Base-by-base conservation (phyloP, 2,797 vertebrate species). In the Rhinella marina region DNA sequence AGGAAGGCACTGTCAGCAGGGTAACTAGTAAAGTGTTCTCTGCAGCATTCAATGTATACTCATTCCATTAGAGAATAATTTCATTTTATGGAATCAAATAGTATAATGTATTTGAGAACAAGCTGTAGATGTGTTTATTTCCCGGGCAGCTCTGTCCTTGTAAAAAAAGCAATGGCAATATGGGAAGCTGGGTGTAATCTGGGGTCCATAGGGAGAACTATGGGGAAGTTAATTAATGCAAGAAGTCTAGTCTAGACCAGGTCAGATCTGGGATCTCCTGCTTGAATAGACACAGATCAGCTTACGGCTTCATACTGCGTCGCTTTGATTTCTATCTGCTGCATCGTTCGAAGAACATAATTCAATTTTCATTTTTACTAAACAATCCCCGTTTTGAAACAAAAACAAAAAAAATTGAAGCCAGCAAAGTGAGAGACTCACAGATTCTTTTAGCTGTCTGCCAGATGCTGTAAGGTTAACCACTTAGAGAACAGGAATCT, bases 241-340 rank as follows among this genome's bases (percentile, higher is more conserved):
- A 89, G 84, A 76, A 88, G 88, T 66, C 7, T 50, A 50, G 88
- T 86, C 88, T 89, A 89, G 88, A 89, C 88, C 88, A 66, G 88
- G 88, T 89, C 84, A 89, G 80, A 89, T 86, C 73, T 82, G 80
- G 88, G 88, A 89, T 86, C 88, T 86, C 80, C 79, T 70, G 54
- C 80, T 61, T 57, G 27, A 16, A 89, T 77, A 89, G 84, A 89
- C 88, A 85, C 88, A 79, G 88, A 89, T 89, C 84, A 86, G 52
- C 62, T 89, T 89, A 86, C 88, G 23, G 48, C 56, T 86, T 86
- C 72, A 66, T 80, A 78, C 79, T 66, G 72, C 73, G n/a, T 78
- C 66, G 27, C 88, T 89, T 89, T 89, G 88, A 89, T 89, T 89
- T 72, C 80, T 89, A 89, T 89, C 88, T 86, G 72, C 81, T 82